Percentiles rank a stretch among this genome's conserved stretches.
phyloP scores from a whole-genome alignment of 2,888 invertebrate species.

The Drosophila rubida region DNA sequence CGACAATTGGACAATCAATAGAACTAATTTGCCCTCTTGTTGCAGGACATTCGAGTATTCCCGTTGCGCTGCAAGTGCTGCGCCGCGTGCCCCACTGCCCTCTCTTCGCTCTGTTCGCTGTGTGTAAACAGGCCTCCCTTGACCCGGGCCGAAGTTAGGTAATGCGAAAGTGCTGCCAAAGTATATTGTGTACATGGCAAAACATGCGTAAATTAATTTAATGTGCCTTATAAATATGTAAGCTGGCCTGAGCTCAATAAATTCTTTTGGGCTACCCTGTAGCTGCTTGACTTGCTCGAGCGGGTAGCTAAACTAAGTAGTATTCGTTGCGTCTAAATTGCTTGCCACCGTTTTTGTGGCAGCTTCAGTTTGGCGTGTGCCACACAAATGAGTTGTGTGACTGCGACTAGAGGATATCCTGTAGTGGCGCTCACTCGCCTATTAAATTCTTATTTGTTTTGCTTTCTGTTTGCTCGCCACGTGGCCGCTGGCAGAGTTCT shows the following conservation, averaged over 20 bases:
- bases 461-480: constrained; percentile 55
- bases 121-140: constrained; percentile 6
- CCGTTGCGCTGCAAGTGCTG: constrained; percentile 23
- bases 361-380: too few relatives aligned
- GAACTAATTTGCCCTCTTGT: constrained; percentile 46
- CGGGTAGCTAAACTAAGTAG: too few relatives aligned
- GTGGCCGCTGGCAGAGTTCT: constrained; percentile 55
- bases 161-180: constrained; percentile 29
- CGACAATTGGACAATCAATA: constrained; percentile 53
- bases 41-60: constrained; percentile 35
- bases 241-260: constrained; percentile 69
- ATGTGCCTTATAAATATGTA: constrained; percentile 80
- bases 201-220: constrained; percentile 81
- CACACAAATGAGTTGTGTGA: too few relatives aligned
- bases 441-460: constrained; percentile 35
- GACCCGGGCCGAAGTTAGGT: constrained; percentile 30
- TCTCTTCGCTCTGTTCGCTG: too few relatives aligned
- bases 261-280: constrained; percentile 54
- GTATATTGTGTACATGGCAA: constrained; percentile 55
- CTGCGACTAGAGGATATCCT: constrained; percentile 24
- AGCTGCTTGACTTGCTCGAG: not conserved
- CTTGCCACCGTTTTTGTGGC: too few relatives aligned
- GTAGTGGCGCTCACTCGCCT: constrained; percentile 7
- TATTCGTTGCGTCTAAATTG: too few relatives aligned
- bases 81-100: too few relatives aligned